Evolutionary conservation across 2,113 vertebrate genomes (phyloP), one percentile per base, ranked within the genome.

Genomic region (Hippocampus guttulatus): DNA sequence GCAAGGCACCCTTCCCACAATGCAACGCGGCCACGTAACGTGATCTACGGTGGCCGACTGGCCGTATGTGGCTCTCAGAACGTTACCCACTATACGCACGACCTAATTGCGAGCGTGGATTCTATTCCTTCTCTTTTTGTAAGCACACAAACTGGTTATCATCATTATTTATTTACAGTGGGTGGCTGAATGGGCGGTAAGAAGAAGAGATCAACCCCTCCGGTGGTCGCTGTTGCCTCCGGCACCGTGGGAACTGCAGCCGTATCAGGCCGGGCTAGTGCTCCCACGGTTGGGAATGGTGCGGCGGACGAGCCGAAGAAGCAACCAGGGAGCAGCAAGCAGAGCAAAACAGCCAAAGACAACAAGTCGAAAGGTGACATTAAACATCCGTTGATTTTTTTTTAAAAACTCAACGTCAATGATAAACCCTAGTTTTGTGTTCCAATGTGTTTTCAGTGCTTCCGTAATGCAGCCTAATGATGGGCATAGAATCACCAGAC

Each of bases 111-210:
- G 23, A 43, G 1, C 9, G 1, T 43, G 52, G 61, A 23, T 15
- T 30, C 2, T 8, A 27, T 41, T 64, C 25, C 8, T 0, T 45
- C 10, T 12, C 1, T 27, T 3, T 43, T 2, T 52, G 3, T n/a
- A 2, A 16, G 0, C 3, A 27, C n/a, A 41, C 63, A 77, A 49
- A 51, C 14, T 4, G 62, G 20, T 9, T 43, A 63, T 43, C 18
- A 47, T 33, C 10, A 9, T 16, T 54, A 38, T 5, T 5, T 7
- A 38, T 68, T 41, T 15, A 6, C 47, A 4, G 20, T 15, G 10
- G 14, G 11, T 52, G 49, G 52, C 2, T 18, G 9, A 49, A 97
- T 98, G 96, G 95, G 95, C 0, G 95, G 95, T 25, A 97, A 97
- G 70, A 97, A 96, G 84, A 98, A 97, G 89, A 97, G 94, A 82